A percentile compares a stretch with the other conserved stretches of the same genome.
These are phyloP conservation scores for Elysia chlorotica DNA, from an alignment of 1,140 invertebrate genomes.

Conservation along the genomic window DNA sequence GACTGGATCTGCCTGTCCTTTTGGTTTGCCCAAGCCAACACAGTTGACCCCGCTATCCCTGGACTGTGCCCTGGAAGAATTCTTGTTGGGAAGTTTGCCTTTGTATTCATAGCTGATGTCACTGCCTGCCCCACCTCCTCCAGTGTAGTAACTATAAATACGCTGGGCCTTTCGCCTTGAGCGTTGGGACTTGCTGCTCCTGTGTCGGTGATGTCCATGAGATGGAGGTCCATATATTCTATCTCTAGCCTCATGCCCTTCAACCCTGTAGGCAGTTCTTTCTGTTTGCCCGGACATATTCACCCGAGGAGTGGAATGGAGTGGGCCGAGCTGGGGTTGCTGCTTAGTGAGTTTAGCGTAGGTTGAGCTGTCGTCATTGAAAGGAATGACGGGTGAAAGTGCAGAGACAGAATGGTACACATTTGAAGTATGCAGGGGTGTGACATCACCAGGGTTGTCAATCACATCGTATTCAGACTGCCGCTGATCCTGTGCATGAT, in stretches of 20 bases:
- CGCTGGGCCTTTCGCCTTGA: slow-evolving; percentile 32
- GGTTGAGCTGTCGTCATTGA: slow-evolving; percentile 22
- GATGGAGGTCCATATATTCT: slow-evolving; percentile 17
- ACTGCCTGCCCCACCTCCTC: slow-evolving; percentile 34
- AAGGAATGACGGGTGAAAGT: slow-evolving; percentile 12
- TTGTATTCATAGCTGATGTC: slow-evolving; percentile 52
- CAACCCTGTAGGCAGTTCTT: slow-evolving; percentile 8
- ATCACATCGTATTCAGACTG: slow-evolving; percentile 2
- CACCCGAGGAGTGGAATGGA: slow-evolving; percentile 32
- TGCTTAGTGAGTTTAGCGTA: slow-evolving; percentile 20
- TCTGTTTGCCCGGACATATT: slow-evolving; percentile 4
- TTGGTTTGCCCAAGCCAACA: slow-evolving; percentile 35
- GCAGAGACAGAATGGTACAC: slow-evolving; percentile 23
- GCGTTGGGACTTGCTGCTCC: slow-evolving; percentile 33
- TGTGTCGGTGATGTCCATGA: slow-evolving; percentile 20
- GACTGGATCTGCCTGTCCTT: neutral
- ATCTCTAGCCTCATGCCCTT: slow-evolving; percentile 20
- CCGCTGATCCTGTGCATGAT: slow-evolving; percentile 11
- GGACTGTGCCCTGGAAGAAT: slow-evolving; percentile 40
- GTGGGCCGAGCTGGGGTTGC: slow-evolving; percentile 19
- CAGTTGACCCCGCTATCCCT: slow-evolving; percentile 55
- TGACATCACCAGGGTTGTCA: neutral
- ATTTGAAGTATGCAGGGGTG: slow-evolving; percentile 14
- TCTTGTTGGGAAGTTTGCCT: slow-evolving; percentile 49
- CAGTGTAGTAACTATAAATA: slow-evolving; percentile 24